phyloP scores from a whole-genome alignment of 1,140 invertebrate species.

The Drosophila pruinosa region DNA sequence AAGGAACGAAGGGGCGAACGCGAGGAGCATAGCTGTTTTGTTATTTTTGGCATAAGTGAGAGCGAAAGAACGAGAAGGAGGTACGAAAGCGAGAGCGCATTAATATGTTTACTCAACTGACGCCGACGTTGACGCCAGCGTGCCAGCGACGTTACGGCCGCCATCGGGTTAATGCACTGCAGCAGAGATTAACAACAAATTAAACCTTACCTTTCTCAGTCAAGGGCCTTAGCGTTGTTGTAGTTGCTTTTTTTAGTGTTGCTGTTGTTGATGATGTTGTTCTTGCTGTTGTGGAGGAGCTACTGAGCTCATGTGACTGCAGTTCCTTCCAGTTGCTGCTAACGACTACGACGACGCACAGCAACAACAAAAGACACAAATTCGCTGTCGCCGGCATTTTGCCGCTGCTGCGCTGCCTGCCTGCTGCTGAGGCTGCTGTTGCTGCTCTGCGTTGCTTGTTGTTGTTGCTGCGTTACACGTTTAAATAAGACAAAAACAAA shows the following conservation, averaged over 20 bases:
- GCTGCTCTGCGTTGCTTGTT: slow-evolving; percentile 35
- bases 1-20: slow-evolving; percentile 29
- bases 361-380: slow-evolving; percentile 65
- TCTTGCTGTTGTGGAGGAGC: slow-evolving; percentile 16
- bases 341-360: slow-evolving; percentile 37
- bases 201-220: slow-evolving; percentile 63
- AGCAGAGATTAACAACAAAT: slow-evolving; percentile 33
- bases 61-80: slow-evolving; percentile 9
- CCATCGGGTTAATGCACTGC: slow-evolving; percentile 41
- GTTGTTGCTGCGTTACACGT: slow-evolving; percentile 22
- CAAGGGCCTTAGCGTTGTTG: slow-evolving; percentile 46
- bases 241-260: neutral
- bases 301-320: slow-evolving; percentile 62
- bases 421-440: slow-evolving; percentile 22
- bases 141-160: slow-evolving; percentile 2
- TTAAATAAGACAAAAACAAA: slow-evolving; percentile 42
- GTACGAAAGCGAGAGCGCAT: slow-evolving; percentile 28
- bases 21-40: slow-evolving; percentile 34
- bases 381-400: slow-evolving; percentile 75
- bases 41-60: slow-evolving; percentile 69
- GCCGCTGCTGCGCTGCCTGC: slow-evolving; percentile 51
- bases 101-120: slow-evolving; percentile 44
- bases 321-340: slow-evolving; percentile 50
- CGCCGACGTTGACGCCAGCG: slow-evolving; percentile 1
- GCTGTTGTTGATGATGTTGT: neutral